These are phyloP conservation scores for Cyprinodon variegatus DNA, from an alignment of 2,113 vertebrate species.

Conservation along the genomic window DNA sequence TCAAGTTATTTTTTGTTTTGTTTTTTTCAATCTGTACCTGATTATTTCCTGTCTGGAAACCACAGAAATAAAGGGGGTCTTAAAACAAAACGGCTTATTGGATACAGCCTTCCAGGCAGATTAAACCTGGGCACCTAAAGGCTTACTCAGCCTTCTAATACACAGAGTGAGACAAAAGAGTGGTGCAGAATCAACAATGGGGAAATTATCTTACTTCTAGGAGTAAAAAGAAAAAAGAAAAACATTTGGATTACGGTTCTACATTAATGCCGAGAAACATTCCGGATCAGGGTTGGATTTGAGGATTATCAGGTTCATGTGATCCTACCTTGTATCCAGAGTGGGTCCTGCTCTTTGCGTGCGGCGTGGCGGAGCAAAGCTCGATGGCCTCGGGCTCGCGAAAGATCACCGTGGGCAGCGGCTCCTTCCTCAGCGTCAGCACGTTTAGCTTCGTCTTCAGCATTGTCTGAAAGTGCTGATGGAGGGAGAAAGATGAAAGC, in stretches of 20 bases:
- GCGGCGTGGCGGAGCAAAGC: conserved; percentile 91
- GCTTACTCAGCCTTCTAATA: conserved; percentile 15
- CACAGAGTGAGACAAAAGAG: conserved; percentile 31
- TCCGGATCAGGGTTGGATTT: conserved; percentile 41
- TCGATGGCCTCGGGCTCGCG: conserved; percentile 98
- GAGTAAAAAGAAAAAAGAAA: conserved; percentile 25
- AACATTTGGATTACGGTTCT: conserved; percentile 49
- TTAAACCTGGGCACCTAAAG: conserved; percentile 9
- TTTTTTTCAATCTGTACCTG: conserved; percentile 50
- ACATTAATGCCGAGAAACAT: conserved; percentile 54
- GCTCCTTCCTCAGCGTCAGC: conserved; percentile 95
- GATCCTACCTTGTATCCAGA: conserved; percentile 92
- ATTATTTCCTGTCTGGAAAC: conserved; percentile 59
- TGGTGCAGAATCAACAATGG: background rate
- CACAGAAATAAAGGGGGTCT: conserved; percentile 46
- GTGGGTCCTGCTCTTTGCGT: conserved; percentile 87
- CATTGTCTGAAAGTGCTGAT: conserved; percentile 99
- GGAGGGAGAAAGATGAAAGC: conserved; percentile 39
- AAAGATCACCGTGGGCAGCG: conserved; percentile 95
- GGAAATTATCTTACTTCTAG: conserved; percentile 31
- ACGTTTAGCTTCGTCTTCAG: conserved; percentile 98
- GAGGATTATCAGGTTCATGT: conserved; percentile 49
- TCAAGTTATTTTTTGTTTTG: conserved; percentile 17
- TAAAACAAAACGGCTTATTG: conserved; percentile 32
- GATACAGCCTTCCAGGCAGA: conserved; percentile 22